Percentiles rank a stretch among this genome's conserved stretches.
These are phyloP conservation scores for Nymphicus hollandicus DNA, from an alignment of 2,113 vertebrate genomes.

Conservation along the genomic window DNA sequence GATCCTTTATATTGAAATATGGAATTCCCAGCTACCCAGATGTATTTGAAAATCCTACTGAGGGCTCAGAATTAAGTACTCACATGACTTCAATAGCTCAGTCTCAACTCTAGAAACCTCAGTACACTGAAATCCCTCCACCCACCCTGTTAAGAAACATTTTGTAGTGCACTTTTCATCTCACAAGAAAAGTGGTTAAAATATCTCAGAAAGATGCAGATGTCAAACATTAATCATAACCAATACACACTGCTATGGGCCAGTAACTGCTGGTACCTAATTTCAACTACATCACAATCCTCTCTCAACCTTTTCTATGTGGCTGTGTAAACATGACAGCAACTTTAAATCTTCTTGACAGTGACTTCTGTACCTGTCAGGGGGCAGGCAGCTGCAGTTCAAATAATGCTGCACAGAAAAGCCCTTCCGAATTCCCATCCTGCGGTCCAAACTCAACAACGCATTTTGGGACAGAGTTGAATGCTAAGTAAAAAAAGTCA, in stretches of 20 bases:
- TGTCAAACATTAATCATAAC: conserved; percentile 57
- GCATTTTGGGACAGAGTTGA: background rate
- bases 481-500: background rate
- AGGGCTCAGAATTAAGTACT: background rate
- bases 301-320: background rate
- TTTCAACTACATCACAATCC: conserved; percentile 26
- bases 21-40: background rate
- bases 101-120: background rate
- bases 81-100: background rate
- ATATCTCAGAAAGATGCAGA: conserved; percentile 24
- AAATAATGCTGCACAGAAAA: background rate
- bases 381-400: background rate
- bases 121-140: background rate
- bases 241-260: background rate
- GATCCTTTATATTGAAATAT: background rate
- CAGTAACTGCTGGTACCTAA: conserved; percentile 25
- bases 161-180: background rate
- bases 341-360: conserved; percentile 64
- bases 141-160: background rate
- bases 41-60: background rate
- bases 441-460: background rate
- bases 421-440: background rate
- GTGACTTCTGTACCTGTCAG: conserved; percentile 24
- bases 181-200: conserved; percentile 12
- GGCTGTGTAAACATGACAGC: conserved; percentile 43